A percentile compares a stretch with the other conserved stretches of the same genome.
Conservation (phyloP, 2,888 invertebrate genomes). For the Papilio protenor region DNA sequence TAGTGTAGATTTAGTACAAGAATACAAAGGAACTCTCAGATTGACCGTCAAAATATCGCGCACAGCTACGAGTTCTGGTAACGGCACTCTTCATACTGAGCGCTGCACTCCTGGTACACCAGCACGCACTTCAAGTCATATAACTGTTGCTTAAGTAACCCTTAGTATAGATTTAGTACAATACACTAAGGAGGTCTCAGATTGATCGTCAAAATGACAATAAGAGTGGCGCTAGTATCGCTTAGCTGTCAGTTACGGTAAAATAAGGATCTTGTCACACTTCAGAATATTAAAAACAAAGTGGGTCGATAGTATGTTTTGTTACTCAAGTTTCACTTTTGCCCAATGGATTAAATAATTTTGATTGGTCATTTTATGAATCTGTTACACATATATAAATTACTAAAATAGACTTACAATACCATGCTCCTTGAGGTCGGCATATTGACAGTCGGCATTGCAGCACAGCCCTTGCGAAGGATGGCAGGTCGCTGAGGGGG, state of each 20-base stretch:
- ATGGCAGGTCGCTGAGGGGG: slow-evolving; percentile 75
- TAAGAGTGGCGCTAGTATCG: too few relatives aligned
- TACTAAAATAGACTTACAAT: slow-evolving; percentile 62
- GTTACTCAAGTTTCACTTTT: background rate
- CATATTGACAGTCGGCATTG: slow-evolving; percentile 67
- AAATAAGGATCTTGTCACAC: too few relatives aligned
- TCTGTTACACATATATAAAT: too few relatives aligned
- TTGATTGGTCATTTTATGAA: too few relatives aligned
- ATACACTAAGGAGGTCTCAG: background rate
- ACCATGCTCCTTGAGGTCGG: slow-evolving; percentile 66
- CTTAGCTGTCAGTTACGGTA: too few relatives aligned
- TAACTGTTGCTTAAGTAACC: background rate
- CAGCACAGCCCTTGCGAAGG: slow-evolving; percentile 84
- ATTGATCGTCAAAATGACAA: background rate
- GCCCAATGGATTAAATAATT: too few relatives aligned
- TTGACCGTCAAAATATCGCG: slow-evolving; percentile 15
- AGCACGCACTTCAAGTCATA: background rate
- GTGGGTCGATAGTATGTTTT: background rate
- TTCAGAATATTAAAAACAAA: too few relatives aligned
- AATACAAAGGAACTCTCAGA: background rate
- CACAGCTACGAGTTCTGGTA: slow-evolving; percentile 56
- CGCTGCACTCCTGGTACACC: too few relatives aligned
- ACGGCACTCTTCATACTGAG: too few relatives aligned
- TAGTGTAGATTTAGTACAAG: background rate
- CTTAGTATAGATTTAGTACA: background rate